Percentiles rank a stretch among this genome's conserved stretches.
Evolutionary conservation across 2,113 vertebrate genomes (phyloP).

Genomic region (Sorex araneus): DNA sequence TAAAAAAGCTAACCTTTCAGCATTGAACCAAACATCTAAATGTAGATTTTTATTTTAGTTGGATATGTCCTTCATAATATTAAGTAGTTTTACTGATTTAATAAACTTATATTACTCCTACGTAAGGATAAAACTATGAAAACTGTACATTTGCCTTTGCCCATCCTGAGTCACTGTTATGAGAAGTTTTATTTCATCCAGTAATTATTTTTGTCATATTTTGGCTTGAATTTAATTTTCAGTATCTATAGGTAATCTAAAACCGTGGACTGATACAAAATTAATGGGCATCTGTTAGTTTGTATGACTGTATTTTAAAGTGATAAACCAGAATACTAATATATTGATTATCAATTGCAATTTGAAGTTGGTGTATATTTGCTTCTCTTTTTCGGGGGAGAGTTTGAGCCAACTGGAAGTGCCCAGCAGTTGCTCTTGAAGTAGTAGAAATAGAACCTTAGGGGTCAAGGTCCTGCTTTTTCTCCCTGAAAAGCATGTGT

Average conservation of each 20-base stretch:
- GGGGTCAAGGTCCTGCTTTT: too few species aligned
- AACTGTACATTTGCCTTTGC: conserved; percentile 12
- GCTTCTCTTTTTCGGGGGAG: not conserved
- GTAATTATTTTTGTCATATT: conserved; percentile 24
- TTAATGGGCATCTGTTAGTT: conserved; percentile 23
- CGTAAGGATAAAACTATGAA: conserved; percentile 47
- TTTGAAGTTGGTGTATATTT: conserved; percentile 20
- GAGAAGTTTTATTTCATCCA: conserved; percentile 8
- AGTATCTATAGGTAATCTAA: conserved; percentile 38
- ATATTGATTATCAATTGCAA: conserved; percentile 32
- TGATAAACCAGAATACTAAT: not conserved
- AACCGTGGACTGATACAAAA: conserved; percentile 21
- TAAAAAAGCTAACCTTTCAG: too few species aligned
- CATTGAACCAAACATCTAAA: too few species aligned
- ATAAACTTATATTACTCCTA: conserved; percentile 24
- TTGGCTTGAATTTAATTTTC: conserved; percentile 15
- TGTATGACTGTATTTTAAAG: not conserved
- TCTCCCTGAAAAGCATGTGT: too few species aligned
- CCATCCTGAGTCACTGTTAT: conserved; percentile 32
- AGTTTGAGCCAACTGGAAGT: too few species aligned
- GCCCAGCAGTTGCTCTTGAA: too few species aligned
- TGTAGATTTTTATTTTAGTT: too few species aligned
- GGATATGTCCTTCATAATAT: too few species aligned
- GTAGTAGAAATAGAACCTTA: too few species aligned
- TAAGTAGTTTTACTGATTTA: not conserved